Conservation (phyloP, 2,797 vertebrate genomes). For the Sebastes vulpes region DNA sequence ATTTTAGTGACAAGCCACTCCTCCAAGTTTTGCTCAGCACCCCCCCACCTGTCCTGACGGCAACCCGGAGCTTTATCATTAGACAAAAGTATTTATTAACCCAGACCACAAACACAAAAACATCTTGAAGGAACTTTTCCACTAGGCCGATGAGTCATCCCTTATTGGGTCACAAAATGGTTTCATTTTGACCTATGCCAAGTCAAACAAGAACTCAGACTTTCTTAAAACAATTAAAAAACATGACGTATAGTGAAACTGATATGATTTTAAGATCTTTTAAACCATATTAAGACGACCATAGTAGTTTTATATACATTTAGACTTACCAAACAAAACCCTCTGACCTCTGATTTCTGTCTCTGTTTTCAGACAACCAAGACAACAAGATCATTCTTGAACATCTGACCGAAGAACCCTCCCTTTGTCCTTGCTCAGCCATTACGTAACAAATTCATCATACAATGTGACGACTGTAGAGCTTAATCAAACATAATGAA, state of each 20-base stretch:
- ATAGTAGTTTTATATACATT: not conserved
- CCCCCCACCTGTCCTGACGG: too few species aligned
- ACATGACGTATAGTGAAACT: not conserved
- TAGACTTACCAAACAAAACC: not conserved
- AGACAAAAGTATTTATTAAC: not conserved
- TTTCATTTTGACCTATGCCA: not conserved
- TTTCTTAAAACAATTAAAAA: not conserved
- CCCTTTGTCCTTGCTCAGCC: not conserved
- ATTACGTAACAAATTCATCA: constrained; percentile 8
- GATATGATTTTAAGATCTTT: not conserved
- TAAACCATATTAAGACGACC: not conserved
- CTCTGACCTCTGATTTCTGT: not conserved
- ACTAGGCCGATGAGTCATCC: not conserved
- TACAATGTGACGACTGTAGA: not conserved
- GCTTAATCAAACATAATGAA: constrained; percentile 25
- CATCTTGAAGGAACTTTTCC: not conserved
- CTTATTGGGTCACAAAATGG: not conserved
- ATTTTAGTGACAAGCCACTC: too few species aligned
- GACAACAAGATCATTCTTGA: not conserved
- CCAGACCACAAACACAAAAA: not conserved
- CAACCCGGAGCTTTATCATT: not conserved
- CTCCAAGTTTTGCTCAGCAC: too few species aligned
- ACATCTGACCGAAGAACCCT: not conserved
- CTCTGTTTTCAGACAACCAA: not conserved
- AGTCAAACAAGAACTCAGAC: not conserved